Percentiles rank a stretch among this genome's conserved stretches.
Evolutionary conservation across 2,113 vertebrate species (phyloP).

Genomic region (Eretmochelys imbricata): DNA sequence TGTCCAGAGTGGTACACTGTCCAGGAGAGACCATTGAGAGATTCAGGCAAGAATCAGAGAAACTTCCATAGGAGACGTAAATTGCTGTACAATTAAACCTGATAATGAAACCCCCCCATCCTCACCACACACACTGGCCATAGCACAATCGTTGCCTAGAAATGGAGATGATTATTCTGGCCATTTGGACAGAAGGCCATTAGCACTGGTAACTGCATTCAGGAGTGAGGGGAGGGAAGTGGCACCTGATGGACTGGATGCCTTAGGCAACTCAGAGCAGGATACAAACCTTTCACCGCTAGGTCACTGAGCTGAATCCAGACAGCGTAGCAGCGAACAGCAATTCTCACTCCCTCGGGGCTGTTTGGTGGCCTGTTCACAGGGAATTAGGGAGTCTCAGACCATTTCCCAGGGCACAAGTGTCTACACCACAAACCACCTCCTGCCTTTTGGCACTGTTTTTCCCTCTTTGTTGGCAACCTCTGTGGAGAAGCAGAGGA

Average conservation of each 20-base stretch:
- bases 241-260: too few relatives aligned
- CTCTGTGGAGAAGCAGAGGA: neutral
- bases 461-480: neutral
- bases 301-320: neutral
- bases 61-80: neutral
- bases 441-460: neutral
- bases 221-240: neutral
- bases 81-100: neutral
- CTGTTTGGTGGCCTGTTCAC: neutral
- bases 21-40: neutral
- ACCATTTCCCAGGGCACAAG: neutral
- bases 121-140: neutral
- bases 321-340: neutral
- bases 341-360: neutral
- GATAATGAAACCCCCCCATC: too few relatives aligned
- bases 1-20: neutral
- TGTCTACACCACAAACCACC: neutral
- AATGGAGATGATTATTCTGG: neutral
- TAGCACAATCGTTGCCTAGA: neutral
- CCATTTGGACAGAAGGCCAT: neutral
- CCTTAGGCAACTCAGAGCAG: neutral
- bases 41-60: neutral
- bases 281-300: neutral
- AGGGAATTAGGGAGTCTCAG: neutral
- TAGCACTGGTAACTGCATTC: neutral